Percentiles rank a stretch among this genome's conserved stretches.
Conservation (phyloP, 2,113 vertebrate species). For the Protobothrops flavoviridis region DNA sequence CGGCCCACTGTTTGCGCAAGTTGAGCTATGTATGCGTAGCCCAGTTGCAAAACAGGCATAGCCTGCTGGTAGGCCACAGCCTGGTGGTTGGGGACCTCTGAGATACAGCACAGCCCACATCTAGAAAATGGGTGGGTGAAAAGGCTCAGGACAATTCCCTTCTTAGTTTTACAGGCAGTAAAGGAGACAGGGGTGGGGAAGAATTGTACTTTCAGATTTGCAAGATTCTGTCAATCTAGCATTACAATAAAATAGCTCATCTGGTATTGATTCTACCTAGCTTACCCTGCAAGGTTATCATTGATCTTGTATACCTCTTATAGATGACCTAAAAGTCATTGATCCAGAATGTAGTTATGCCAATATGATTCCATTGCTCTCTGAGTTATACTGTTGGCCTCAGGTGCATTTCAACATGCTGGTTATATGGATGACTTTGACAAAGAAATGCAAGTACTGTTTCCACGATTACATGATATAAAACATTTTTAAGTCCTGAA, state of each 20-base stretch:
- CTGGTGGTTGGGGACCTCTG: too few relatives aligned
- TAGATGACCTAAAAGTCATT: neutral
- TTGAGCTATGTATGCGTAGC: too few relatives aligned
- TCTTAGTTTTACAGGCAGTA: neutral
- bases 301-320: neutral
- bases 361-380: neutral
- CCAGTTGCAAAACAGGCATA: too few relatives aligned
- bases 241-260: neutral
- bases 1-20: too few relatives aligned
- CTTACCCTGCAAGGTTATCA: neutral
- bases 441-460: neutral
- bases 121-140: too few relatives aligned
- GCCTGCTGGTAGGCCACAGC: too few relatives aligned
- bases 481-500: neutral
- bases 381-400: neutral
- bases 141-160: neutral
- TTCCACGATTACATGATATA: neutral
- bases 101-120: too few relatives aligned
- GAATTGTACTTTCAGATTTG: neutral
- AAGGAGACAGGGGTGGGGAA: neutral
- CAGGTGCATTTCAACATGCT: neutral
- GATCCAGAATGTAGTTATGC: neutral
- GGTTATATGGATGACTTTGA: neutral
- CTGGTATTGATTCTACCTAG: neutral
- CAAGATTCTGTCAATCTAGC: neutral